phyloP scores from a whole-genome alignment of 2,888 invertebrate genomes.

The Monochamus alternatus region DNA sequence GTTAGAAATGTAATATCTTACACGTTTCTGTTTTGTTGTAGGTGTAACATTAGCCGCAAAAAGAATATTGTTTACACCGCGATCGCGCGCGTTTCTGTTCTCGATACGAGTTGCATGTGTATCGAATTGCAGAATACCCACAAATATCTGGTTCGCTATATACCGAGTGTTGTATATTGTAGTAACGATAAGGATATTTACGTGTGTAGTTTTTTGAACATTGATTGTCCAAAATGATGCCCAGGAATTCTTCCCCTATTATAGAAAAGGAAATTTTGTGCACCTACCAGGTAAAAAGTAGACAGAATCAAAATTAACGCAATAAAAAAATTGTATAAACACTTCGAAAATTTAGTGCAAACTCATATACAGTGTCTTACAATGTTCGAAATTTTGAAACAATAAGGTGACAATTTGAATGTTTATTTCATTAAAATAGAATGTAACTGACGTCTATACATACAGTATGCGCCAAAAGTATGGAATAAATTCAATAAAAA shows the following conservation, averaged over 20 bases:
- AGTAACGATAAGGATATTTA: slow-evolving; percentile 24
- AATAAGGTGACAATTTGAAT: too few relatives aligned
- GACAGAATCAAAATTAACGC: slow-evolving; percentile 12
- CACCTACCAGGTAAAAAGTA: slow-evolving; percentile 76
- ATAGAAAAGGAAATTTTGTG: slow-evolving; percentile 80
- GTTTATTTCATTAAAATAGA: too few relatives aligned
- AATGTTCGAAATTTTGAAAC: too few relatives aligned
- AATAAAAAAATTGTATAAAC: slow-evolving; percentile 9
- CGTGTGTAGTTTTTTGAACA: slow-evolving; percentile 17
- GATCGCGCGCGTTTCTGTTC: slow-evolving; percentile 16
- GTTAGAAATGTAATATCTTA: slow-evolving; percentile 46
- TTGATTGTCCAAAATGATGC: slow-evolving; percentile 67
- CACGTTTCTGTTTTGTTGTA: slow-evolving; percentile 48
- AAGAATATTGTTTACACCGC: slow-evolving; percentile 14
- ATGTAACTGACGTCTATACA: too few relatives aligned
- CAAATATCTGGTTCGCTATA: slow-evolving; percentile 19
- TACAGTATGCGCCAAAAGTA: too few relatives aligned
- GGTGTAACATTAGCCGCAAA: slow-evolving; percentile 41
- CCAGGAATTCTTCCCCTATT: slow-evolving; percentile 78
- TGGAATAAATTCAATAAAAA: too few relatives aligned
- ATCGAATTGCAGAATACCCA: slow-evolving; percentile 42
- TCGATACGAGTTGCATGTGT: slow-evolving; percentile 39
- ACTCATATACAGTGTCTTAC: too few relatives aligned
- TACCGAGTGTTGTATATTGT: slow-evolving; percentile 24
- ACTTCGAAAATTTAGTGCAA: not conserved